Evolutionary conservation across 2,797 vertebrate genomes (phyloP).

Genomic region (Microctenopoma lineatum): DNA sequence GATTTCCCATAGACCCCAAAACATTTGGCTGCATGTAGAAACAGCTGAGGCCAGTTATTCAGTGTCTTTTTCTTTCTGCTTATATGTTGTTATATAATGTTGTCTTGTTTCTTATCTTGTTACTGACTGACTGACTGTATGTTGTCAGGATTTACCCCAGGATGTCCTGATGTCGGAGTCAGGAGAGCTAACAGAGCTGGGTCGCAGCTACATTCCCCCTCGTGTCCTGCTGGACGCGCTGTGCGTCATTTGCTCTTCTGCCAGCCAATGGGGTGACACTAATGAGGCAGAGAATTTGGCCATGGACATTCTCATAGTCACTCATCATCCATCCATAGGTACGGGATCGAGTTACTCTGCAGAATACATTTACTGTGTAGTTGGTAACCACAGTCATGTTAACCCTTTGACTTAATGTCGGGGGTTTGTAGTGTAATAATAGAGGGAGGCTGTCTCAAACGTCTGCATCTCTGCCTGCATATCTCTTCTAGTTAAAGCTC

Average conservation of each 20-base stretch:
- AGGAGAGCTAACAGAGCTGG: slow-evolving; percentile 89
- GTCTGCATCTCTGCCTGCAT: not conserved
- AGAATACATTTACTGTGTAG: not conserved
- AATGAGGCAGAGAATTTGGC: slow-evolving; percentile 88
- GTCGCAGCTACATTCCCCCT: slow-evolving; percentile 86
- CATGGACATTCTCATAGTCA: slow-evolving; percentile 88
- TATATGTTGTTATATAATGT: too few relatives aligned
- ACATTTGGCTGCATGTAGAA: too few relatives aligned
- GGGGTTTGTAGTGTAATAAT: not conserved
- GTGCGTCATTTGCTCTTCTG: slow-evolving; percentile 86
- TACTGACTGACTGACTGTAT: slow-evolving; percentile 8
- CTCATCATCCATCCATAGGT: slow-evolving; percentile 96
- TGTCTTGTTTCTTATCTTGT: not conserved
- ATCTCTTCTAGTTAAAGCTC: slow-evolving; percentile 81
- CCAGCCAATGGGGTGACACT: slow-evolving; percentile 85
- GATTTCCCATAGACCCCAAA: too few relatives aligned
- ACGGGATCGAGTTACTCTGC: not conserved
- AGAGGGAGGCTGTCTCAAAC: not conserved
- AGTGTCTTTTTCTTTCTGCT: too few relatives aligned
- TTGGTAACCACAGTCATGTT: not conserved
- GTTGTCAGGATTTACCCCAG: slow-evolving; percentile 85
- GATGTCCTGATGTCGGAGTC: slow-evolving; percentile 88
- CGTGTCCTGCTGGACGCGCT: slow-evolving; percentile 90
- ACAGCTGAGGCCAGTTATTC: too few relatives aligned
- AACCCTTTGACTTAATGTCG: not conserved